These are phyloP conservation scores for Scrobipalpa atriplicella DNA, from an alignment of 2,888 invertebrate species.

Conservation along the genomic window DNA sequence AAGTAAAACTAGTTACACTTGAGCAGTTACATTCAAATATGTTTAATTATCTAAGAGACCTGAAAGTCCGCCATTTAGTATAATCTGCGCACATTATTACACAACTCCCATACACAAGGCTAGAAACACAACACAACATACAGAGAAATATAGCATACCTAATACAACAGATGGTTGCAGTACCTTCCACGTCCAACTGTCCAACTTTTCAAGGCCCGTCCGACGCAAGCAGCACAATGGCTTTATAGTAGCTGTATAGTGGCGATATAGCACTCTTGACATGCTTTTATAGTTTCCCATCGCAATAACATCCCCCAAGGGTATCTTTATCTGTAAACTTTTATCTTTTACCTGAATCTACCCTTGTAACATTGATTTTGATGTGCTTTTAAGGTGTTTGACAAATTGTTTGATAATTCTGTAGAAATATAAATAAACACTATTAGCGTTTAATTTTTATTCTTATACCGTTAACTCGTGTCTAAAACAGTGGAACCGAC, in stretches of 20 bases:
- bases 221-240: not conserved
- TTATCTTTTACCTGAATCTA: slow-evolving; percentile 50
- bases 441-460: no score
- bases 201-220: slow-evolving; percentile 13
- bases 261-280: slow-evolving; percentile 3
- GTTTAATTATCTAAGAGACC: no score
- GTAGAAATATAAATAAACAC: no score
- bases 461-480: no score
- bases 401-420: not conserved
- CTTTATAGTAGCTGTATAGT: not conserved
- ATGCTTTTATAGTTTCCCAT: slow-evolving; percentile 45
- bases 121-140: not conserved
- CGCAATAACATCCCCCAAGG: slow-evolving; percentile 46
- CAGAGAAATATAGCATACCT: no score
- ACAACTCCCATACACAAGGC: not conserved
- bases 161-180: not conserved
- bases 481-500: no score
- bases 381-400: not conserved
- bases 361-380: slow-evolving; percentile 33
- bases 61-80: not conserved
- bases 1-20: no score
- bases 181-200: slow-evolving; percentile 9
- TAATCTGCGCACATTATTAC: not conserved
- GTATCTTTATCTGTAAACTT: slow-evolving; percentile 59
- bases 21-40: no score